A percentile compares a stretch with the other conserved stretches of the same genome.
Evolutionary conservation across 2,888 invertebrate genomes (phyloP).

Genomic region (Aphelenchoides bicaudatus): DNA sequence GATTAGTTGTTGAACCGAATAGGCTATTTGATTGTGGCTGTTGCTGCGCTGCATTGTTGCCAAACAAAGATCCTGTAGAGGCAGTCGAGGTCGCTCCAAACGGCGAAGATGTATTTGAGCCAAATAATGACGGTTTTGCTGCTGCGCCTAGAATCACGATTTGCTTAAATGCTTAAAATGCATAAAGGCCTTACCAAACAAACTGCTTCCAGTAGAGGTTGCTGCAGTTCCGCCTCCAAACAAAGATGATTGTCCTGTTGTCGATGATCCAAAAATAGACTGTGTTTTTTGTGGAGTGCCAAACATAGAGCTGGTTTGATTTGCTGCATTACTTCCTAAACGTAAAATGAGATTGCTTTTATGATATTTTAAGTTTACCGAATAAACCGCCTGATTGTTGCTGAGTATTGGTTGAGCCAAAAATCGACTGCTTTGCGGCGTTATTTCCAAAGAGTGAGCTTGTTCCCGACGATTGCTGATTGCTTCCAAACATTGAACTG

Average conservation of each 20-base stretch:
- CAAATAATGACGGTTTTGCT: conserved; percentile 52
- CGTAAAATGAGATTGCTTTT: too few species aligned
- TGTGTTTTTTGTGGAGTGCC: too few species aligned
- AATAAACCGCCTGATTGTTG: too few species aligned
- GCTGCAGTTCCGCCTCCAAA: not conserved
- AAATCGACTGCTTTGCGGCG: conserved; percentile 5
- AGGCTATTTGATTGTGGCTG: conserved; percentile 18
- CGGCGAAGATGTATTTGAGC: conserved; percentile 21
- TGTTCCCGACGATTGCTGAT: not conserved
- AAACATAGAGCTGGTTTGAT: too few species aligned
- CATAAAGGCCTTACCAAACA: too few species aligned
- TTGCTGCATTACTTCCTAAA: too few species aligned
- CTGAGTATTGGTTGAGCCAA: too few species aligned
- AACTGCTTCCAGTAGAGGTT: too few species aligned
- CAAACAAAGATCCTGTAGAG: conserved; percentile 15
- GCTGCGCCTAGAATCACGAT: too few species aligned
- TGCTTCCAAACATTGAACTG: conserved; percentile 14
- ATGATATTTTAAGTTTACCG: too few species aligned
- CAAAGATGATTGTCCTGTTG: not conserved
- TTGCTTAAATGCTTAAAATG: too few species aligned
- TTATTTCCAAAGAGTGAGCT: not conserved
- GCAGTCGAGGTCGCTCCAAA: conserved; percentile 21
- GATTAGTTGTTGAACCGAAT: conserved; percentile 13
- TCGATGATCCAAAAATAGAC: too few species aligned
- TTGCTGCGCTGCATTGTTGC: conserved; percentile 3